Percentiles rank a stretch among this genome's conserved stretches.
These are phyloP conservation scores for Apaloderma vittatum DNA, from an alignment of 2,113 vertebrate genomes.

Conservation along the genomic window DNA sequence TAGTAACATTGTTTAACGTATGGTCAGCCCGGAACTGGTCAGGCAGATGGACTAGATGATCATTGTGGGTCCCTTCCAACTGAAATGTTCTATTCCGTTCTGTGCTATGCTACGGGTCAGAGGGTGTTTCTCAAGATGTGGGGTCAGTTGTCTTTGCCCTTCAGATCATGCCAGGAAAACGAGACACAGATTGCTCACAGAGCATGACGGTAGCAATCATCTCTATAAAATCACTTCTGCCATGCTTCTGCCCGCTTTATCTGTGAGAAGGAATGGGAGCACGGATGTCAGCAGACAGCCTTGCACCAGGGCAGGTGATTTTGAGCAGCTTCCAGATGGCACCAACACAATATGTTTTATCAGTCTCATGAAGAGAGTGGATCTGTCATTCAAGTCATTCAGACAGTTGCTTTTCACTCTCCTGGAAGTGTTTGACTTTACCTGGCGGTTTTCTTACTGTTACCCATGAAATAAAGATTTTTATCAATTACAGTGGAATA, in stretches of 20 bases:
- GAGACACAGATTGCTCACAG: background rate
- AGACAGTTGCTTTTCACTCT: conserved; percentile 30
- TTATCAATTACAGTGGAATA: background rate
- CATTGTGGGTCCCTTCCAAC: background rate
- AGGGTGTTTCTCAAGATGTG: background rate
- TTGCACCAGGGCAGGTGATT: background rate
- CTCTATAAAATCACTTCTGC: background rate
- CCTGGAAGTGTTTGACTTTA: conserved; percentile 37
- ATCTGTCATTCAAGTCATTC: conserved; percentile 41
- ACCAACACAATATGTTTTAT: background rate
- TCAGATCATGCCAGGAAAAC: background rate
- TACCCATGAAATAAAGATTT: conserved; percentile 37
- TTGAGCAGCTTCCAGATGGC: conserved; percentile 14
- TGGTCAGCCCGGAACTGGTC: background rate
- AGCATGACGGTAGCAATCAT: background rate
- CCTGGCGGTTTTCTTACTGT: background rate
- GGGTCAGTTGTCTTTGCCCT: background rate
- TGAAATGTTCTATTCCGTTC: background rate
- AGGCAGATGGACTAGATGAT: background rate
- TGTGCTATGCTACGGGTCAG: background rate
- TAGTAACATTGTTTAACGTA: background rate
- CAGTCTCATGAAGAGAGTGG: conserved; percentile 24
- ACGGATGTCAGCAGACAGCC: background rate
- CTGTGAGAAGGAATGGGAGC: background rate
- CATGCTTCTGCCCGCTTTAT: background rate